These are phyloP conservation scores for Ectropis grisescens DNA, from an alignment of 1,140 invertebrate genomes.

Conservation along the genomic window DNA sequence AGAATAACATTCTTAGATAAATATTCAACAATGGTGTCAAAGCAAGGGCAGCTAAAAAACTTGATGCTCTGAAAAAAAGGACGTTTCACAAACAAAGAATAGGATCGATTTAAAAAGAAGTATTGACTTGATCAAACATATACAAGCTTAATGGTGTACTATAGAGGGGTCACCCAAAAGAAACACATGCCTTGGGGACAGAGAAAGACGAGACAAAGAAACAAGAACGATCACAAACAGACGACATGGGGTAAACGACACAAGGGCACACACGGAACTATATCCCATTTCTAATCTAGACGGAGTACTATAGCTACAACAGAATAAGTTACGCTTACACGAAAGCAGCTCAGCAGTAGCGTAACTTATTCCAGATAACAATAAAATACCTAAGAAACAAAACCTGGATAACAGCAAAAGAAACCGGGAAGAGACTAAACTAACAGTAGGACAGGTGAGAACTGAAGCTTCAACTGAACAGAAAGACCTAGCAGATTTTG, in stretches of 20 bases:
- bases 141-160: too few relatives aligned
- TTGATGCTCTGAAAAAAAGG: too few relatives aligned
- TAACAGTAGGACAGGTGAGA: constrained; percentile 43
- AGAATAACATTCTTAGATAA: too few relatives aligned
- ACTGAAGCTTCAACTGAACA: constrained; percentile 60
- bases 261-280: constrained; percentile 19
- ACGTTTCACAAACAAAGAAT: too few relatives aligned
- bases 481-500: constrained; percentile 64
- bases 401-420: constrained; percentile 15
- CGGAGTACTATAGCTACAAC: constrained; percentile 30
- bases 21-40: too few relatives aligned
- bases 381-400: constrained; percentile 19
- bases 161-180: constrained; percentile 24
- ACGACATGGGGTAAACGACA: constrained; percentile 25
- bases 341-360: constrained; percentile 14
- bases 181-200: constrained; percentile 30
- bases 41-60: too few relatives aligned
- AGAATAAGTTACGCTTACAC: constrained; percentile 27
- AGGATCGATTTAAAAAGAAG: too few relatives aligned
- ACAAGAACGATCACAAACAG: constrained; percentile 18
- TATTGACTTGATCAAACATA: too few relatives aligned
- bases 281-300: constrained; percentile 24
- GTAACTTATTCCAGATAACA: constrained; percentile 21
- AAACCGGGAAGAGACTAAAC: constrained; percentile 28
- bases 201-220: constrained; percentile 16